Percentiles rank a stretch among this genome's conserved stretches.
These are phyloP conservation scores for Brachyptera putata DNA, from an alignment of 2,888 invertebrate genomes.

Conservation along the genomic window DNA sequence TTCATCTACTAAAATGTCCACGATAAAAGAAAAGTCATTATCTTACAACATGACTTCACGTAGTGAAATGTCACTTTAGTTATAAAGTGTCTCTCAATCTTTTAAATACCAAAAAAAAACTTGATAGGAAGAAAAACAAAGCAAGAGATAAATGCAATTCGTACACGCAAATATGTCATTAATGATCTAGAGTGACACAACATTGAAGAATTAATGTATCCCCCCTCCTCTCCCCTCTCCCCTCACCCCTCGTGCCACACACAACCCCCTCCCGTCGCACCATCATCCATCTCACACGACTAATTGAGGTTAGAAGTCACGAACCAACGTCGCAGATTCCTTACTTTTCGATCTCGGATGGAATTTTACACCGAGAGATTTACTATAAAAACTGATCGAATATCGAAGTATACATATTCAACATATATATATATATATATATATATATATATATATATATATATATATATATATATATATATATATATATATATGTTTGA, in stretches of 20 bases:
- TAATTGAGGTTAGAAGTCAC: constrained; percentile 18
- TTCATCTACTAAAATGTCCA: neutral
- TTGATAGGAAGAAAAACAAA: neutral
- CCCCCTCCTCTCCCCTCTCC: constrained; percentile 2
- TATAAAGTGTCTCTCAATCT: constrained; percentile 15
- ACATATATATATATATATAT: too few species aligned
- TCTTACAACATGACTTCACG: neutral
- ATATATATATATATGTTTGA: too few species aligned
- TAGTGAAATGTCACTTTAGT: constrained; percentile 7
- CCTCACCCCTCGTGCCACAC: constrained; percentile 14
- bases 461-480: too few species aligned
- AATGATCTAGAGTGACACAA: constrained; percentile 31
- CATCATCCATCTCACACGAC: too few species aligned
- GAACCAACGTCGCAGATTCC: neutral
- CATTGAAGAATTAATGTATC: constrained; percentile 28
- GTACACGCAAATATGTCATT: constrained; percentile 8
- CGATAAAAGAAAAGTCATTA: constrained; percentile 12
- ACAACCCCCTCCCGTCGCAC: too few species aligned
- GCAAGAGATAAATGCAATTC: constrained; percentile 1
- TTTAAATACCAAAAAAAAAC: neutral
- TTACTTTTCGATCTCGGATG: too few species aligned
- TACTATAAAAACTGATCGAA: too few species aligned
- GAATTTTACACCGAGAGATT: too few species aligned
- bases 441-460: too few species aligned
- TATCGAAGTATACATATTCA: too few species aligned